Base-by-base conservation (phyloP, 2,113 vertebrate genomes). In the Corythoichthys intestinalis region DNA sequence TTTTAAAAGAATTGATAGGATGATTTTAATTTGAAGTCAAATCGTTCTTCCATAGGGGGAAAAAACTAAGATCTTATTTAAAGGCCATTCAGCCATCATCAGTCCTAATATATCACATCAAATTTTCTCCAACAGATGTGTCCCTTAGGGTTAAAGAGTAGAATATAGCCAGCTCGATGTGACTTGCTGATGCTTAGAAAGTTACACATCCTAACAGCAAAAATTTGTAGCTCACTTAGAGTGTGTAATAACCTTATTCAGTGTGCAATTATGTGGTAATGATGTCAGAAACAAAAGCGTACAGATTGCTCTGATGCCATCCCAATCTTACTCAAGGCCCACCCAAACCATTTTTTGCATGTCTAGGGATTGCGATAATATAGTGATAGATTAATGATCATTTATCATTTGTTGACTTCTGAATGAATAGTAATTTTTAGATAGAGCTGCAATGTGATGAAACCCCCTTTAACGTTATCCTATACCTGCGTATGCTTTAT, bases 251-350 rank as follows among this genome's bases (percentile, higher is more conserved):
- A 11, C 41, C 46, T 63, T 6, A 2, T 47, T 63, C 11, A 47
- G 41, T 63, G 5, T 20, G n/a, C 39, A 63, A 63, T 63, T 46
- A 63, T 63, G 61, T 47, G 41, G 61, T 47, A 63, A 63, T 63
- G 41, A 47, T 63, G n/a, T 63, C 41, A 63, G 37, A 14, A 47
- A 47, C 44, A 46, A 63, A 44, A 47, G 41, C 20, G 5, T 7
- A n/a, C 41, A 47, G 11, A 34, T 28, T 63, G 41, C 61, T 46
- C 44, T 63, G 44, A 63, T 63, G 44, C 47, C 61, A 46, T 47
- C 9, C 11, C 12, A 13, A 47, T 47, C 15, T 63, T 63, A 14
- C 12, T 37, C 34, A 37, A 37, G 14, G 56, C 28, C 56, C 34
- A 37, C 9, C 34, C 34, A 34, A 34, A 12, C 11, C 11, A 6